A percentile compares a stretch with the other conserved stretches of the same genome.
Conservation (phyloP, 2,888 invertebrate genomes). For the Pseudococcus viburni region DNA sequence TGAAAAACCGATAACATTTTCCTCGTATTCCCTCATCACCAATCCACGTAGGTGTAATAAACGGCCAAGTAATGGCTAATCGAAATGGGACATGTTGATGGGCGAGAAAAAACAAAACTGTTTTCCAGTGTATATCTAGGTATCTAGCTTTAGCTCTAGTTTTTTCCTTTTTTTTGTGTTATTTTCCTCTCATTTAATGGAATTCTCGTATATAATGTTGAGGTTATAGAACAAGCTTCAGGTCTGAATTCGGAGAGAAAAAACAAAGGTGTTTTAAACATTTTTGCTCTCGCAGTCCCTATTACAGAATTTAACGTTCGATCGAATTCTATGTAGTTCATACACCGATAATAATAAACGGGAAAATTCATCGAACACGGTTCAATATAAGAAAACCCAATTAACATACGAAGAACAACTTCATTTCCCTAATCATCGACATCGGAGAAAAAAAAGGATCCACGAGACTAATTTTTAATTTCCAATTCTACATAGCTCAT, state of each 20-base stretch:
- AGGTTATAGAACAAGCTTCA: not conserved
- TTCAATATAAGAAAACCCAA: not conserved
- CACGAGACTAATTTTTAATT: slow-evolving; percentile 25
- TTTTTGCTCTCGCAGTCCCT: not conserved
- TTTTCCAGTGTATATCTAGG: too few relatives aligned
- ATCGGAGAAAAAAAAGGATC: not conserved
- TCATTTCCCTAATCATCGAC: not conserved
- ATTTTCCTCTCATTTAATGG: not conserved
- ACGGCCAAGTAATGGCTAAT: slow-evolving; percentile 9
- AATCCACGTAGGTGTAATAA: not conserved
- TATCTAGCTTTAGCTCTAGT: too few relatives aligned
- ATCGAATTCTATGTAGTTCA: too few relatives aligned
- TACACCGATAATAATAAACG: not conserved
- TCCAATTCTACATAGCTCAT: not conserved
- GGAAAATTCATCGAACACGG: not conserved
- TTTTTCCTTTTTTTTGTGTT: too few relatives aligned
- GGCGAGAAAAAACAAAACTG: not conserved
- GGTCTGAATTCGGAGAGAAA: not conserved
- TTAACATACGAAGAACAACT: slow-evolving; percentile 11
- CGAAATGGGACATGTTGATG: slow-evolving; percentile 12
- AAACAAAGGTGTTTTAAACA: not conserved
- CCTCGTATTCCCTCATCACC: not conserved
- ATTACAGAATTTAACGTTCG: not conserved
- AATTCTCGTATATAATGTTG: not conserved
- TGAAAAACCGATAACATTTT: not conserved